These are phyloP conservation scores for Chionodraco myersi DNA, from an alignment of 2,113 vertebrate genomes.

Conservation along the genomic window DNA sequence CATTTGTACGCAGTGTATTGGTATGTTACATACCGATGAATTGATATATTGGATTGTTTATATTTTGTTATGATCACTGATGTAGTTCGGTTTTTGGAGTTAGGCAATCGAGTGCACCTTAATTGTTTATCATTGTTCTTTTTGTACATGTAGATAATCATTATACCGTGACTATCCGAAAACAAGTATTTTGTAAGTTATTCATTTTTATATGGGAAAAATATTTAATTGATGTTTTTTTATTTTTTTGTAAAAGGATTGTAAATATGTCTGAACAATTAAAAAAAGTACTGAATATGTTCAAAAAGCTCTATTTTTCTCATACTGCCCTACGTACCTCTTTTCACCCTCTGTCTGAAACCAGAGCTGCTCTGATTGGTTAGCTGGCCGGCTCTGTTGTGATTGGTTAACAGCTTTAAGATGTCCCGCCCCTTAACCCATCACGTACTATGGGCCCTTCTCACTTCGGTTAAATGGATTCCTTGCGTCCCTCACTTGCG, in stretches of 20 bases:
- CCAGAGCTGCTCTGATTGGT: too few species aligned
- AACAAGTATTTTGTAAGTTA: slow-evolving; percentile 77
- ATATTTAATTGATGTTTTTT: slow-evolving; percentile 71
- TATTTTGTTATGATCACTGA: slow-evolving; percentile 56
- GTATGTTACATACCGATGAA: slow-evolving; percentile 48
- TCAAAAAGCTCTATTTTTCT: neutral
- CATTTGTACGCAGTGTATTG: slow-evolving; percentile 5
- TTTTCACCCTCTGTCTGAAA: too few species aligned
- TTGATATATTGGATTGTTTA: slow-evolving; percentile 49
- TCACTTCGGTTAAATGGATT: too few species aligned
- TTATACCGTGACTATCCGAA: slow-evolving; percentile 62
- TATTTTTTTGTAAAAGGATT: slow-evolving; percentile 68
- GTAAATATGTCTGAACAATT: slow-evolving; percentile 49
- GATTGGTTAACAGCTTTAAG: too few species aligned
- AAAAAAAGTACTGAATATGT: slow-evolving; percentile 34
- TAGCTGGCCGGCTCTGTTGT: too few species aligned
- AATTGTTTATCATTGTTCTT: slow-evolving; percentile 65
- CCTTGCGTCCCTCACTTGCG: too few species aligned
- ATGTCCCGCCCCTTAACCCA: too few species aligned
- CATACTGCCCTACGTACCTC: too few species aligned
- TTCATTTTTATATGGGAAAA: slow-evolving; percentile 77
- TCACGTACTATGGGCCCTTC: too few species aligned
- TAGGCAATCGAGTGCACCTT: slow-evolving; percentile 80
- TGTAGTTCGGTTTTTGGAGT: slow-evolving; percentile 46
- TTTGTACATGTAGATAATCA: slow-evolving; percentile 74